Base-by-base conservation (phyloP, 2,113 vertebrate genomes). In the Microcebus griseorufus region DNA sequence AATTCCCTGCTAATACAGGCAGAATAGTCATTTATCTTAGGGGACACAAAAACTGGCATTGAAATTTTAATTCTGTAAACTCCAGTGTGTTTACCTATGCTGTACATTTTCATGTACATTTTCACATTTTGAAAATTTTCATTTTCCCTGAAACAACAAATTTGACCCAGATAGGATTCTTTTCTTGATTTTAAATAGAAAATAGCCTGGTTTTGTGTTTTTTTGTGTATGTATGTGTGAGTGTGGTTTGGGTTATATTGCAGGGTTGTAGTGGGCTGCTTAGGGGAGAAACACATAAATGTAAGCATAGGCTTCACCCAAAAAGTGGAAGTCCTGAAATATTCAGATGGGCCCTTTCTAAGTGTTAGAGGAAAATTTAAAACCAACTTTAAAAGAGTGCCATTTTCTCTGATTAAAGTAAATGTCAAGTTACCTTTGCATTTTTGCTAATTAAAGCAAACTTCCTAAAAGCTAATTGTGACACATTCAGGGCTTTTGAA, bases 361-460 rank as follows among this genome's bases (percentile, higher is more conserved):
- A 96, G 37, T 84, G 23, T 72, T 87, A 88, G 32, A 95, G 48
- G 84, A 85, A 39, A 97, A 42, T 53, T 39, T 37, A 87, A 29
- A 83, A 79, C 17, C 2, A 16, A 73, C n/a, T 92, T 92, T 90
- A 90, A 73, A 73, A 92, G 37, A 60, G 22, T 25, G 37, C 0
- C 23, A 60, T 88, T 95, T 96, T 93, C 37, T 81, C 53, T 79
- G 58, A 87, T 97, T 58, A 86, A 94, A 65, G 25, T 87, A 70
- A 80, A 90, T 91, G 55, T 90, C 91, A 86, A 95, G 42, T 72
- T 72, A 67, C 18, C 29, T 88, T 91, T 93, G 25, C n/a, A 96
- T 87, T 84, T 88, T 94, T 90, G 42, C 65, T 94, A 87, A 92
- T 85, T 85, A 91, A 70, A 86, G 27, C 37, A 95, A 88, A 73